Conservation (phyloP, 2,888 invertebrate genomes). For the Cephus rjabovi region DNA sequence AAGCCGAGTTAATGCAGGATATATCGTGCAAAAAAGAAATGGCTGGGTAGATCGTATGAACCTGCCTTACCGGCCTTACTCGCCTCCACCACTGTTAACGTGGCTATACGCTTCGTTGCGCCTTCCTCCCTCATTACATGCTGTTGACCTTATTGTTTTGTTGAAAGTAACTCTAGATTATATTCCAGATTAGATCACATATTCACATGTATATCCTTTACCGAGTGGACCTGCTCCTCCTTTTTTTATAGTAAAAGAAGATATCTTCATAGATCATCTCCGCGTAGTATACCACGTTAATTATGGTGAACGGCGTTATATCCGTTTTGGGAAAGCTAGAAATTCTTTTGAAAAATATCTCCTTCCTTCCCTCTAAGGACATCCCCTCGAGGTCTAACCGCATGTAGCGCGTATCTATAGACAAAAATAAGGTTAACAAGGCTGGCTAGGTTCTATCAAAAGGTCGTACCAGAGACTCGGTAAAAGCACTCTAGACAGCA, state of each 20-base stretch:
- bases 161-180: slow-evolving; percentile 40
- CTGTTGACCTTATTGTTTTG: slow-evolving; percentile 56
- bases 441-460: background rate
- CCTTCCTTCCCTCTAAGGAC: background rate
- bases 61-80: slow-evolving; percentile 15
- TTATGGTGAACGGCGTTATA: background rate
- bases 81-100: slow-evolving; percentile 16
- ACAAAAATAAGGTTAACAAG: too few relatives aligned
- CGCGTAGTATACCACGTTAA: background rate
- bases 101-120: slow-evolving; percentile 43
- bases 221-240: background rate
- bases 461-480: background rate
- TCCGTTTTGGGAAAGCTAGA: background rate
- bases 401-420: background rate
- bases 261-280: background rate
- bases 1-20: slow-evolving; percentile 1
- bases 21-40: background rate
- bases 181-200: background rate
- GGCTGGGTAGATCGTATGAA: slow-evolving; percentile 1
- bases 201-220: background rate
- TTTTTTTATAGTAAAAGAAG: background rate
- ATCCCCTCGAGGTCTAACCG: background rate
- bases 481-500: background rate
- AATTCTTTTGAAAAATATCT: background rate
- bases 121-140: slow-evolving; percentile 56